phyloP scores from a whole-genome alignment of 2,113 vertebrate species.

The Xyliphius kryptos region DNA sequence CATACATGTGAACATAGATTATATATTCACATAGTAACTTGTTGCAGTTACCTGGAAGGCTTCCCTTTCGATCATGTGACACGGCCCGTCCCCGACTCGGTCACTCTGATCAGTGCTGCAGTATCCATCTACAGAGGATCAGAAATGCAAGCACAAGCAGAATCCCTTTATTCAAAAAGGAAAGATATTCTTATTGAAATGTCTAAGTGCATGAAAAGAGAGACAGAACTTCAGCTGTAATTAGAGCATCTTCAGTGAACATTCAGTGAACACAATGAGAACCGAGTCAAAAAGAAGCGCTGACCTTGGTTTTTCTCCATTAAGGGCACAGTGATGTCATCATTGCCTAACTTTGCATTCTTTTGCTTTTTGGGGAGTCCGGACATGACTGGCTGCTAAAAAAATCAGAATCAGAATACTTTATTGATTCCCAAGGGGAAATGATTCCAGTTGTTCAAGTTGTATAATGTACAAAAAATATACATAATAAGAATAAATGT shows the following conservation, averaged over 20 bases:
- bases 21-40: too few relatives aligned
- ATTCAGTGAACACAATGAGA: not conserved
- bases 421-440: too few relatives aligned
- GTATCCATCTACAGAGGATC: slow-evolving; percentile 60
- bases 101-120: slow-evolving; percentile 61
- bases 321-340: slow-evolving; percentile 92
- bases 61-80: slow-evolving; percentile 59
- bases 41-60: slow-evolving; percentile 58
- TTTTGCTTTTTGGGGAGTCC: slow-evolving; percentile 74
- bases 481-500: too few relatives aligned
- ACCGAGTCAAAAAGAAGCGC: slow-evolving; percentile 29
- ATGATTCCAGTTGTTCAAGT: too few relatives aligned
- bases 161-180: too few relatives aligned
- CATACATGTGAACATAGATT: too few relatives aligned
- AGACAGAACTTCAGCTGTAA: not conserved
- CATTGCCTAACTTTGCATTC: slow-evolving; percentile 75
- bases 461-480: too few relatives aligned
- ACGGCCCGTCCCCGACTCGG: slow-evolving; percentile 58
- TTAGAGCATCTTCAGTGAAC: slow-evolving; percentile 22
- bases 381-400: slow-evolving; percentile 67
- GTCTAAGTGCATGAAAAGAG: slow-evolving; percentile 11
- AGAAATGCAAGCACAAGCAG: too few relatives aligned
- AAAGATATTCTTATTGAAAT: too few relatives aligned
- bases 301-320: slow-evolving; percentile 92
- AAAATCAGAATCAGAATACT: not conserved